Evolutionary conservation across 2,888 invertebrate species (phyloP), one percentile per base, ranked within the genome.

Genomic region (Ichneumoninae sp.): DNA sequence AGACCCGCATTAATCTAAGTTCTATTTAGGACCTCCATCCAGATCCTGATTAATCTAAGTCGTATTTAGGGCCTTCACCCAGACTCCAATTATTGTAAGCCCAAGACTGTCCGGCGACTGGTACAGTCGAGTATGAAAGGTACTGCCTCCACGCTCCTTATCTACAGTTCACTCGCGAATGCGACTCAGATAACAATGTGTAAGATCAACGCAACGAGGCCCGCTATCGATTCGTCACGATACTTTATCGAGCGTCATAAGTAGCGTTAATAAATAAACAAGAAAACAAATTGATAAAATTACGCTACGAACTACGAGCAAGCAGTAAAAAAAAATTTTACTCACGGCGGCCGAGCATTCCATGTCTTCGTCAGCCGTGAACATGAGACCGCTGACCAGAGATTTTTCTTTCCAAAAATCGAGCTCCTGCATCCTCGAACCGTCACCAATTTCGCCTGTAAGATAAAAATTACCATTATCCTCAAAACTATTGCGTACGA

Each of bases 281-380:
- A 80, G 76, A 70, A 50, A 60, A 71, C 8, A 10, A 40, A 40
- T 2, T 10, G 10, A 40, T 40, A 40, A 40, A 40, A 40, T 40
- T 10, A 40, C 10, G 40, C 40, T 5, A 40, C 3, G 40, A 40
- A 40, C 40, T 40, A 40, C 10, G 40, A 10, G 40, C 2, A 10
- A 40, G 33, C 33, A 33, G 33, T 33, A 54, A 57, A 19, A 57
- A 73, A 73, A 13, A 65, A 63, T 52, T 69, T 5, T 5, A 88
- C 91, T 90, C 82, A 91, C 91, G 3, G 89, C 87, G 44, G 83
- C 85, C 65, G 88, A 83, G 63, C 84, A 88, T 57, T 91, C 91
- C 74, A 84, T 86, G 54, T 88, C 89, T n/a, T 91, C 90, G 57
- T 89, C 89, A n/a, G 81, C 82, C 5, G 77, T 65, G 47, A 85